Evolutionary conservation across 2,797 vertebrate species (phyloP).

Genomic region (Siniperca obscura): DNA sequence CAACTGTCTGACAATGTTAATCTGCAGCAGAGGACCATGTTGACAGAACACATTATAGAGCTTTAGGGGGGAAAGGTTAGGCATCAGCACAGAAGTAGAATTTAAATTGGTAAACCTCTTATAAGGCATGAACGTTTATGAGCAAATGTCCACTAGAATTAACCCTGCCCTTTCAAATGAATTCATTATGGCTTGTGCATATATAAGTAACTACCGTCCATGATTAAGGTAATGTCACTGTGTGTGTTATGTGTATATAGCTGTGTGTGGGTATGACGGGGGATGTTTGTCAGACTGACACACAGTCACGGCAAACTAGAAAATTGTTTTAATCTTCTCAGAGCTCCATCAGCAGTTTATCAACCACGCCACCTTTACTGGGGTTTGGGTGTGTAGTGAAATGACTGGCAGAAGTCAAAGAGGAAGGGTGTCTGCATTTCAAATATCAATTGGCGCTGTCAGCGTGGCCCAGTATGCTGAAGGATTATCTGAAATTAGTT

Average conservation of each 20-base stretch:
- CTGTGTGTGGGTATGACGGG: slow-evolving; percentile 18
- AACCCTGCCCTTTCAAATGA: slow-evolving; percentile 66
- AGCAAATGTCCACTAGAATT: slow-evolving; percentile 59
- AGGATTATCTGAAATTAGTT: slow-evolving; percentile 86
- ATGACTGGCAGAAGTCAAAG: slow-evolving; percentile 73
- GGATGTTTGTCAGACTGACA: slow-evolving; percentile 30
- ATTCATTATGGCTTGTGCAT: slow-evolving; percentile 60
- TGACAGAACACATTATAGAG: slow-evolving; percentile 74
- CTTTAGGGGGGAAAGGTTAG: slow-evolving; percentile 75
- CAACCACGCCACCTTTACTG: slow-evolving; percentile 65
- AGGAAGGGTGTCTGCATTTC: slow-evolving; percentile 70
- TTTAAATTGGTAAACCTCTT: slow-evolving; percentile 78
- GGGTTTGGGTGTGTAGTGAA: slow-evolving; percentile 44
- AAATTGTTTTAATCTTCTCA: slow-evolving; percentile 78
- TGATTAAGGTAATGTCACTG: slow-evolving; percentile 39
- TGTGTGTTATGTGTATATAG: slow-evolving; percentile 23
- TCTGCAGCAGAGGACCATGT: slow-evolving; percentile 62
- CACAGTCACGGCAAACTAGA: slow-evolving; percentile 18
- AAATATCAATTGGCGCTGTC: slow-evolving; percentile 79
- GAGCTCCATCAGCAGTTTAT: slow-evolving; percentile 75
- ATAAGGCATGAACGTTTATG: slow-evolving; percentile 71
- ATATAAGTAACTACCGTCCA: slow-evolving; percentile 30
- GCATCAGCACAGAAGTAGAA: slow-evolving; percentile 71
- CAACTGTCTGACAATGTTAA: slow-evolving; percentile 65
- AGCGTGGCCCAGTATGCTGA: slow-evolving; percentile 68